Percentiles rank a stretch among this genome's conserved stretches.
phyloP scores from a whole-genome alignment of 2,797 vertebrate species.

The Urocyon cinereoargenteus region DNA sequence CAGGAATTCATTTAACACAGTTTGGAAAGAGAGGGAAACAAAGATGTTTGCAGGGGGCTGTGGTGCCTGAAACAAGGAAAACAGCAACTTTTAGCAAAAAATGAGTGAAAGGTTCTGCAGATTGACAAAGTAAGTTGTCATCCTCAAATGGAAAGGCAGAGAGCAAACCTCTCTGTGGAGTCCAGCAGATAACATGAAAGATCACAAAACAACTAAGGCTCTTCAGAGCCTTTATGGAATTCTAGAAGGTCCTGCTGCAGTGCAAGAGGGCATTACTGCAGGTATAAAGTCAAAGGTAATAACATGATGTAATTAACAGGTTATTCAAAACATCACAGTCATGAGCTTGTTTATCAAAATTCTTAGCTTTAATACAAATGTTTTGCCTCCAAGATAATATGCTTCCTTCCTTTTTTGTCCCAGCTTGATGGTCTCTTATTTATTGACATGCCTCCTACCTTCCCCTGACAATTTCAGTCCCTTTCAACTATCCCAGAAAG shows the following conservation, averaged over 20 bases:
- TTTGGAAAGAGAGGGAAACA: not conserved
- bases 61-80: not conserved
- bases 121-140: not conserved
- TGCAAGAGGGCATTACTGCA: not conserved
- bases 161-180: too few relatives aligned
- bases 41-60: not conserved
- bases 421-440: conserved; percentile 90
- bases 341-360: not conserved
- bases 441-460: conserved; percentile 93
- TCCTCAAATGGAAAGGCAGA: not conserved
- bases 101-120: not conserved
- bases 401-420: not conserved
- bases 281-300: not conserved
- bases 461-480: conserved; percentile 64
- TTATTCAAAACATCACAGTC: not conserved
- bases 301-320: not conserved
- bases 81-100: not conserved
- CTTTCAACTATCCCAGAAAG: conserved; percentile 59
- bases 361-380: not conserved
- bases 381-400: not conserved
- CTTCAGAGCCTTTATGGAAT: too few relatives aligned
- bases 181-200: accelerated
- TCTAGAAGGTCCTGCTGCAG: not conserved
- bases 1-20: not conserved
- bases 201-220: too few relatives aligned